A percentile compares a stretch with the other conserved stretches of the same genome.
phyloP scores from a whole-genome alignment of 2,797 vertebrate species.

The Cichlasoma orientale region DNA sequence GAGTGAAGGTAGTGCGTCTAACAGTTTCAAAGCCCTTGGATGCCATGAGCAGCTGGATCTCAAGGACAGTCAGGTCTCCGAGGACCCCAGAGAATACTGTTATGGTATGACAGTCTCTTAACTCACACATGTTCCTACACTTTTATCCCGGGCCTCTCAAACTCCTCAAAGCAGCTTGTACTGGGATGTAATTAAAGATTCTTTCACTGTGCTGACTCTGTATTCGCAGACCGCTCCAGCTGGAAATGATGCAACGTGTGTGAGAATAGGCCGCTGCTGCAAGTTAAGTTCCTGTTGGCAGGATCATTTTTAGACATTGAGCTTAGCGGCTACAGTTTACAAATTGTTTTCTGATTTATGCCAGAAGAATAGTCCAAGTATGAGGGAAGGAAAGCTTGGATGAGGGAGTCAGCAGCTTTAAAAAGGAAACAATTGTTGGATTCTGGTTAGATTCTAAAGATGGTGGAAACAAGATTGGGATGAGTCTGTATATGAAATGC shows the following conservation, averaged over 20 bases:
- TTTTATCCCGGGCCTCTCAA: neutral
- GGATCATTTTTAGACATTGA: neutral
- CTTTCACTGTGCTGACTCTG: neutral
- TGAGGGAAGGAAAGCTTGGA: neutral
- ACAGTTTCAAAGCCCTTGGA: constrained; percentile 21
- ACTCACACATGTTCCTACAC: constrained; percentile 8
- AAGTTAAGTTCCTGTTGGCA: neutral
- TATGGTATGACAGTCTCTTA: constrained; percentile 69
- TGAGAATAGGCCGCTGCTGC: neutral
- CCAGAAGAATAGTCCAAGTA: neutral
- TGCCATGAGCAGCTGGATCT: constrained; percentile 42
- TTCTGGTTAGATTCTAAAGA: neutral
- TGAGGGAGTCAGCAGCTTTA: neutral
- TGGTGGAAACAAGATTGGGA: neutral
- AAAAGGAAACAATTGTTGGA: neutral
- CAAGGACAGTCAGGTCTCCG: constrained; percentile 60
- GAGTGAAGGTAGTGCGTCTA: constrained; percentile 31
- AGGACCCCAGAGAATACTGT: constrained; percentile 75
- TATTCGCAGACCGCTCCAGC: neutral
- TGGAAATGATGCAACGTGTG: neutral
- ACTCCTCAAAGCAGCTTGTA: neutral
- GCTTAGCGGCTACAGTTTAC: neutral
- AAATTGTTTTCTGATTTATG: neutral
- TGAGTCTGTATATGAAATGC: neutral
- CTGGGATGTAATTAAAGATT: neutral